These are phyloP conservation scores for Apostichopus parvimensis DNA, from an alignment of 35 echinoderm and acorn worm species.

Conservation along the genomic window DNA sequence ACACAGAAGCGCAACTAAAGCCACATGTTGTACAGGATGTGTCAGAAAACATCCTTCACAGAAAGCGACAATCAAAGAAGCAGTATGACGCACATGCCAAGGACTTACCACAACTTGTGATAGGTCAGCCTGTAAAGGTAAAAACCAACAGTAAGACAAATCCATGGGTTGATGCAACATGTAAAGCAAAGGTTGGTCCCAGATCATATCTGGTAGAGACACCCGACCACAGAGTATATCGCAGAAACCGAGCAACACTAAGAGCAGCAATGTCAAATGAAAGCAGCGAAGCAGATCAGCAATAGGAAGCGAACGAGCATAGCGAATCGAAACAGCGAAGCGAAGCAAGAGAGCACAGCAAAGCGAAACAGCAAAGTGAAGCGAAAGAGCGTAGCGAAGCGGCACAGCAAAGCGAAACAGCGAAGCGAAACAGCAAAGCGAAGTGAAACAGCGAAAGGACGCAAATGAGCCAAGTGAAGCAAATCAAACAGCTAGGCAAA, in stretches of 20 bases:
- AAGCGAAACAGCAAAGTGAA: too few relatives aligned
- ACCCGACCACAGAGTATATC: background rate
- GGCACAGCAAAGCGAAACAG: too few relatives aligned
- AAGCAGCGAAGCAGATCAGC: background rate
- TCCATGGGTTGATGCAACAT: too few relatives aligned
- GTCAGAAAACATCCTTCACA: conserved; percentile 60
- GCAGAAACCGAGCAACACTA: conserved; percentile 2
- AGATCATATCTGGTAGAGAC: too few relatives aligned
- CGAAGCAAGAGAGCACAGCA: background rate
- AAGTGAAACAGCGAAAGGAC: background rate
- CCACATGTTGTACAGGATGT: conserved; percentile 60
- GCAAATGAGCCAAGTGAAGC: conserved; percentile 1
- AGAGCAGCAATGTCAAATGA: conserved; percentile 11
- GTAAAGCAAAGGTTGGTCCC: too few relatives aligned
- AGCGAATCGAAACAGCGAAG: conserved; percentile 22
- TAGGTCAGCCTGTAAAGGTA: conserved; percentile 33
- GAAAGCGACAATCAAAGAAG: conserved; percentile 66
- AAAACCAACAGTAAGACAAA: too few relatives aligned
- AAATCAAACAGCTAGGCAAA: background rate
- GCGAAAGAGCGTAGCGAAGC: too few relatives aligned
- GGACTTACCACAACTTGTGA: conserved; percentile 70
- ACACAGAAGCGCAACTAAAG: background rate
- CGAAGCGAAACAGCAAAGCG: background rate
- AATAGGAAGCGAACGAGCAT: too few relatives aligned
- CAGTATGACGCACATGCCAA: conserved; percentile 75